Percentiles rank a stretch among this genome's conserved stretches.
phyloP scores from a whole-genome alignment of 2,888 invertebrate species.

The Flabesymbios commensalis region DNA sequence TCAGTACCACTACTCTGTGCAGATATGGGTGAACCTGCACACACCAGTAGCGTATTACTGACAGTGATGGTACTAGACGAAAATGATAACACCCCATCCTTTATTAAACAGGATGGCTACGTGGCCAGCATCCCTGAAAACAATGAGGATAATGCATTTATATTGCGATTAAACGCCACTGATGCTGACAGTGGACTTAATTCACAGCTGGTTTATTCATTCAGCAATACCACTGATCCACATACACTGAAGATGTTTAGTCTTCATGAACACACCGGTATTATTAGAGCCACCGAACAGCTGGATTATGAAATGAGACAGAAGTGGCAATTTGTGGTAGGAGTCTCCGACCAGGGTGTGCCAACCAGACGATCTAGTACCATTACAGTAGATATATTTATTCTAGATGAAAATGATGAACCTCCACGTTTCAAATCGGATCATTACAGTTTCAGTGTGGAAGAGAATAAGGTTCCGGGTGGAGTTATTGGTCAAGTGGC shows the following conservation, averaged over 20 bases:
- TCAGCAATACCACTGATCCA: constrained; percentile 15
- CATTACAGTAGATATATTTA: constrained; percentile 40
- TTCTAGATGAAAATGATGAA: constrained; percentile 42
- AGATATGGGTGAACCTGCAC: constrained; percentile 21
- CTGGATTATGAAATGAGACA: constrained; percentile 27
- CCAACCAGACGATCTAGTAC: constrained; percentile 42
- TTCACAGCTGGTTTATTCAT: constrained; percentile 42
- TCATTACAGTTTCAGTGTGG: constrained; percentile 22
- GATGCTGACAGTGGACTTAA: constrained; percentile 43
- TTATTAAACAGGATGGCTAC: constrained; percentile 1
- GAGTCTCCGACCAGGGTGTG: constrained; percentile 45
- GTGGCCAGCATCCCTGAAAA: constrained; percentile 21
- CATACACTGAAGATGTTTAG: background rate
- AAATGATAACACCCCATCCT: constrained; percentile 29
- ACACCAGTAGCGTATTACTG: constrained; percentile 4
- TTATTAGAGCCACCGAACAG: constrained; percentile 12
- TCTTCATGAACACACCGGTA: constrained; percentile 17
- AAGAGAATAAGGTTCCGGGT: constrained; percentile 24
- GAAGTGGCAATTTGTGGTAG: constrained; percentile 39
- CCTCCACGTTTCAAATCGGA: constrained; percentile 22
- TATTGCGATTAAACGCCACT: constrained; percentile 23
- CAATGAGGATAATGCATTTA: constrained; percentile 12
- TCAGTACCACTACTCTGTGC: constrained; percentile 74
- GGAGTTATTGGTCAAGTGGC: constrained; percentile 22
- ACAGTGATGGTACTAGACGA: constrained; percentile 21